Evolutionary conservation across 1,140 invertebrate genomes (phyloP).

Genomic region (Magallana ariakensis): DNA sequence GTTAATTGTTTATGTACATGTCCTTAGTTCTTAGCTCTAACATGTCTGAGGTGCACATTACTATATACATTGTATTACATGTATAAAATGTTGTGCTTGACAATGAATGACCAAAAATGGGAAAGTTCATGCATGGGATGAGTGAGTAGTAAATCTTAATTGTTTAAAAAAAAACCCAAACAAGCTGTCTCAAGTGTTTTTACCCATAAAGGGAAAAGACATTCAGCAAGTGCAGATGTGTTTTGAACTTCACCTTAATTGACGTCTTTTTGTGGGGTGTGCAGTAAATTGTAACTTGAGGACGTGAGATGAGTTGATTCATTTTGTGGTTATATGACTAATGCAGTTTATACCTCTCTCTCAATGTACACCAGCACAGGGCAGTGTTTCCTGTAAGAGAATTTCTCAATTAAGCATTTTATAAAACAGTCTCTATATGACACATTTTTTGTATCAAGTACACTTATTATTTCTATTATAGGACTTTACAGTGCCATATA

Average conservation of each 20-base stretch:
- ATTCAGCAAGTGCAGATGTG: neutral
- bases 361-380: neutral
- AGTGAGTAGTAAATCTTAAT: neutral
- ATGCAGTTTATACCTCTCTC: neutral
- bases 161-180: too few species aligned
- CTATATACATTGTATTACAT: too few species aligned
- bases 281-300: neutral
- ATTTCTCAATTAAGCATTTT: neutral
- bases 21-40: too few species aligned
- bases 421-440: neutral
- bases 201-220: neutral
- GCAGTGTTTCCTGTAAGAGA: neutral
- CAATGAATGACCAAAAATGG: neutral
- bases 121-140: neutral
- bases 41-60: too few species aligned
- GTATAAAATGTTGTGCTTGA: too few species aligned
- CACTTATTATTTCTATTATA: neutral
- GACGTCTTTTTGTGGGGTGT: neutral
- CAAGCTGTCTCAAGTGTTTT: neutral
- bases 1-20: too few species aligned
- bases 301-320: neutral
- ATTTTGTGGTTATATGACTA: slow-evolving; percentile 23
- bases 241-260: neutral
- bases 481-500: neutral
- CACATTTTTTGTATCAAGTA: neutral